Evolutionary conservation across 1,140 invertebrate genomes (phyloP).

Genomic region (Lethocerus indicus): DNA sequence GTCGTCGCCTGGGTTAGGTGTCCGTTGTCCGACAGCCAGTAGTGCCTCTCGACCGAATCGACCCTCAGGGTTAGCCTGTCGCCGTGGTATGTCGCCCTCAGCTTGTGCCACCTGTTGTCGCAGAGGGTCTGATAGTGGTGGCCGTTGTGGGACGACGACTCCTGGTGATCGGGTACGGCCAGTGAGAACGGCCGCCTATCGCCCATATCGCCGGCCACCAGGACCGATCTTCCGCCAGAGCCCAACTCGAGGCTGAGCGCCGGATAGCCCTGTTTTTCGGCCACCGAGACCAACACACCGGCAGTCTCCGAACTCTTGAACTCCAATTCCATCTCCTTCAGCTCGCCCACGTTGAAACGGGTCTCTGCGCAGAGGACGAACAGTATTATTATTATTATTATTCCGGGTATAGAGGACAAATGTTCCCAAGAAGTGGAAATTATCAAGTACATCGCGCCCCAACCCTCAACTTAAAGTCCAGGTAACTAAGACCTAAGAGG

Average conservation of each 20-base stretch:
- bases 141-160: too few species aligned
- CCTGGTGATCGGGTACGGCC: conserved; percentile 36
- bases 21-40: conserved; percentile 29
- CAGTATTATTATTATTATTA: conserved; percentile 4
- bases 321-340: conserved; percentile 57
- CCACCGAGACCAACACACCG: conserved; percentile 60
- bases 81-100: conserved; percentile 52
- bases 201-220: conserved; percentile 49
- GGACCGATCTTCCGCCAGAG: conserved; percentile 51
- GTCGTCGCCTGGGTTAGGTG: conserved; percentile 27
- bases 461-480: too few species aligned
- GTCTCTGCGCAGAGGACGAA: conserved; percentile 32
- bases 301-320: conserved; percentile 68
- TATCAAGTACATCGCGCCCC: too few species aligned
- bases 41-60: conserved; percentile 41
- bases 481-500: too few species aligned
- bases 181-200: conserved; percentile 39
- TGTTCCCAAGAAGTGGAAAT: too few species aligned
- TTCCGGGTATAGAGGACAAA: too few species aligned
- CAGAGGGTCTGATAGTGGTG: conserved; percentile 44
- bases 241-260: conserved; percentile 58
- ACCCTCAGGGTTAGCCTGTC: conserved; percentile 52
- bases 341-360: conserved; percentile 46
- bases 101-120: conserved; percentile 74
- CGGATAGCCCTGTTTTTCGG: conserved; percentile 38